These are phyloP conservation scores for Sitta carolinensis DNA, from an alignment of 2,797 vertebrate species.

Conservation along the genomic window DNA sequence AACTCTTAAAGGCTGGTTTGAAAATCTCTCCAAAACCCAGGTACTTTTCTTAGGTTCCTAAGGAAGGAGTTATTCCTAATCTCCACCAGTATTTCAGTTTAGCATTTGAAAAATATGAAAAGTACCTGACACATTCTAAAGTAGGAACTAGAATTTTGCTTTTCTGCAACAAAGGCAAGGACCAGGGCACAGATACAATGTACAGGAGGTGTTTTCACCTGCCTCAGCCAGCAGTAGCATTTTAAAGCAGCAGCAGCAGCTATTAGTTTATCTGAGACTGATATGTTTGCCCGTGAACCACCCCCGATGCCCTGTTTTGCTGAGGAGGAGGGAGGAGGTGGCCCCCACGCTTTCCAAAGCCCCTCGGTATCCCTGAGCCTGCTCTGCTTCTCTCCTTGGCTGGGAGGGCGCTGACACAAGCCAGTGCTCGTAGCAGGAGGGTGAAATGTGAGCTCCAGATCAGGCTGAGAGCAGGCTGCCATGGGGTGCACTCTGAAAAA, in stretches of 20 bases:
- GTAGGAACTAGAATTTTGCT: neutral
- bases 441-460: neutral
- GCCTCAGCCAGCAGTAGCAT: neutral
- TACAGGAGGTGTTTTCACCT: neutral
- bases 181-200: neutral
- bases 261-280: slow-evolving; percentile 29
- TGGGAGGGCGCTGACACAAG: slow-evolving; percentile 1
- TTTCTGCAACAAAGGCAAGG: neutral
- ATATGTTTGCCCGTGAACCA: slow-evolving; percentile 70
- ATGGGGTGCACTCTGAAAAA: neutral
- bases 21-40: neutral
- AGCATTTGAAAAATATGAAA: neutral
- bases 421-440: neutral
- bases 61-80: neutral
- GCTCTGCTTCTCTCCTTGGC: slow-evolving; percentile 15
- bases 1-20: neutral
- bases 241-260: neutral
- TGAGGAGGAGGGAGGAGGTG: slow-evolving; percentile 23
- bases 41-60: neutral
- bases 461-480: neutral
- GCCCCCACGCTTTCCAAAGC: neutral
- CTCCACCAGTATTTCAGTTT: neutral
- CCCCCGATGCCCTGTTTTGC: neutral
- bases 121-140: neutral
- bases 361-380: neutral